phyloP scores from a whole-genome alignment of 1,140 invertebrate species.

The Acromyrmex echinatior region DNA sequence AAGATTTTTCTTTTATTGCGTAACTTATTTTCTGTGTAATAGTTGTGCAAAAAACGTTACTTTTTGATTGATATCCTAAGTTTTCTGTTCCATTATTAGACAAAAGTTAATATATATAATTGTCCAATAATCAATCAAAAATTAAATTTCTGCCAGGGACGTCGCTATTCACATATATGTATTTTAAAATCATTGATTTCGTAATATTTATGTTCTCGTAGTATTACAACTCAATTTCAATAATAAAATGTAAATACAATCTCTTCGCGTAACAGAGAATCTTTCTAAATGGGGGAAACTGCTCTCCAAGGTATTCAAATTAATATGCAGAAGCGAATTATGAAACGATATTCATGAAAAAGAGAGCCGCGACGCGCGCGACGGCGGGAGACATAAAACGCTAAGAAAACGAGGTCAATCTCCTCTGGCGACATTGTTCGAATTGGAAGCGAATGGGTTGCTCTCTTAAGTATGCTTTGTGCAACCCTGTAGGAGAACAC shows the following conservation, averaged over 20 bases:
- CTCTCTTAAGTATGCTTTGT: slow-evolving; percentile 61
- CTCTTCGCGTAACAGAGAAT: slow-evolving; percentile 1
- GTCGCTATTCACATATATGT: background rate
- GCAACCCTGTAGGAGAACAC: slow-evolving; percentile 46
- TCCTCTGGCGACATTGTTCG: slow-evolving; percentile 45
- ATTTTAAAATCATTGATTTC: background rate
- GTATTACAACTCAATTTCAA: background rate
- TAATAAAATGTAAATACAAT: slow-evolving; percentile 2
- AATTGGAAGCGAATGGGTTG: slow-evolving; percentile 47
- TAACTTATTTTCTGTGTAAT: too few relatives aligned
- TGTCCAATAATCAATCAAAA: too few relatives aligned
- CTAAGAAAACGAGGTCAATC: slow-evolving; percentile 40
- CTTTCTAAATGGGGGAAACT: background rate
- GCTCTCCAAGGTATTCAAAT: slow-evolving; percentile 16
- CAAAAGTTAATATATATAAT: too few relatives aligned
- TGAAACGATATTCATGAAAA: slow-evolving; percentile 16
- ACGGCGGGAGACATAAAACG: background rate
- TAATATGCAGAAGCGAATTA: slow-evolving; percentile 9
- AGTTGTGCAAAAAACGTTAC: too few relatives aligned
- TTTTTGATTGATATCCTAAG: too few relatives aligned
- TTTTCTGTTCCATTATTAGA: too few relatives aligned
- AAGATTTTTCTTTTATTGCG: too few relatives aligned
- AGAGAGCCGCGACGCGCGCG: background rate
- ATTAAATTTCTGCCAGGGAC: too few relatives aligned
- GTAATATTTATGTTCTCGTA: background rate